Evolutionary conservation across 2,113 vertebrate genomes (phyloP).

Genomic region (Thryonomys swinderianus): DNA sequence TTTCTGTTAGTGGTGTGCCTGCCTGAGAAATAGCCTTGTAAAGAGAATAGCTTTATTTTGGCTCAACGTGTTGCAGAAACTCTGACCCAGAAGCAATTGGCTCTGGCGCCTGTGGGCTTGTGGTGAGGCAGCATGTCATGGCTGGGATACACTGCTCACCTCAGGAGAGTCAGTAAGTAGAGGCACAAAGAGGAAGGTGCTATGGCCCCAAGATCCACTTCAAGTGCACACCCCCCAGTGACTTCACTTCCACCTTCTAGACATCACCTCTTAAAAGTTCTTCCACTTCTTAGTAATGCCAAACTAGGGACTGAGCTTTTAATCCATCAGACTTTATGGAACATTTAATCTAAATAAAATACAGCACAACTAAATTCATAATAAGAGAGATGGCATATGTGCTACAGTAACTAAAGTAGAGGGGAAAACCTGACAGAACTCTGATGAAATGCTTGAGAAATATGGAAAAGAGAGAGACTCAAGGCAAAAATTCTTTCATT

Average conservation of each 20-base stretch:
- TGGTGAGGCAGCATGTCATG: too few species aligned
- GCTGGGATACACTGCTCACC: too few species aligned
- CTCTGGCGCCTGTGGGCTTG: not conserved
- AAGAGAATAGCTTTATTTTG: not conserved
- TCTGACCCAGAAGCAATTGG: not conserved
- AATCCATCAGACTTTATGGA: not conserved
- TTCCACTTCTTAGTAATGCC: too few species aligned
- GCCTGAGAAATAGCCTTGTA: not conserved
- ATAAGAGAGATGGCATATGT: not conserved
- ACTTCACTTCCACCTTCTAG: not conserved
- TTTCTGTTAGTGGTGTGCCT: not conserved
- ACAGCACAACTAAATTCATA: not conserved
- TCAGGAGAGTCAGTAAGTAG: not conserved
- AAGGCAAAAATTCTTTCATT: not conserved
- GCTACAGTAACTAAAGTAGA: not conserved
- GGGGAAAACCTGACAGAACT: not conserved
- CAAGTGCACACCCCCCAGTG: not conserved
- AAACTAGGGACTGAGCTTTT: not conserved
- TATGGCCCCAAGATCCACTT: fast-evolving
- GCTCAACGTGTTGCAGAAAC: not conserved
- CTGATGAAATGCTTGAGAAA: not conserved
- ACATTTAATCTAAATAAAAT: not conserved
- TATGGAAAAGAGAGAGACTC: not conserved
- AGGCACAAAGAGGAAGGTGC: not conserved
- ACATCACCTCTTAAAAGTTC: not conserved